Evolutionary conservation across 23 tunicate genomes (phyloP), one percentile per base, ranked within the genome.

Genomic region (Trididemnum clinides): DNA sequence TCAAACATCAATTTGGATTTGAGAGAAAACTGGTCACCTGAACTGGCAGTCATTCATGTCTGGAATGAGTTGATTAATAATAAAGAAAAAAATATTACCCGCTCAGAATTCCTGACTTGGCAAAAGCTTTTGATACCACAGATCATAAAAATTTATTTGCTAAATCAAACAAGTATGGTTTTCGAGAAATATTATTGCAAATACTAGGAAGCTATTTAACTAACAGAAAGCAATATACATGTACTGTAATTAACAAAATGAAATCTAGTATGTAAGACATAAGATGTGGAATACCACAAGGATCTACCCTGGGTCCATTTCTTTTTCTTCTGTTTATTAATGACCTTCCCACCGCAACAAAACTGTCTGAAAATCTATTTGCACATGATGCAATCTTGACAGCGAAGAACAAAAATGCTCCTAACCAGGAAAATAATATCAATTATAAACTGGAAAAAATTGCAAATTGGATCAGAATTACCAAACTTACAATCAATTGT

Each of bases 281-380:
- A 25, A 59, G 22, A 59, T 59, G 66, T 59, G 66, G 66, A 59
- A 5, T 59, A 10, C 66, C 66, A 10, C 66, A 59, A 59, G 66
- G 66, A 4, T 59, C 66, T 59, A 59, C 66, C 22, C 22, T 59
- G 25, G 25, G 3, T 28, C 66, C 25, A 19, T 59, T 10, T 19
- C 21, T 59, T 25, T 59, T 59, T 59, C 66, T 59, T 3, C 20
- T 59, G 25, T 59, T 19, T 10, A 28, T 59, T 44, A 7, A 10
- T 44, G 15, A 44, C 15, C n/a, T n/a, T n/a, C n/a, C n/a, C n/a
- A n/a, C n/a, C n/a, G n/a, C n/a, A n/a, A n/a, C n/a, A n/a, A n/a
- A n/a, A n/a, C n/a, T n/a, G n/a, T n/a, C n/a, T n/a, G n/a, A n/a
- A n/a, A n/a, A n/a, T n/a, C n/a, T n/a, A n/a, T n/a, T n/a, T n/a